Evolutionary conservation across 1,140 invertebrate species (phyloP).

Genomic region (Achroia grisella): DNA sequence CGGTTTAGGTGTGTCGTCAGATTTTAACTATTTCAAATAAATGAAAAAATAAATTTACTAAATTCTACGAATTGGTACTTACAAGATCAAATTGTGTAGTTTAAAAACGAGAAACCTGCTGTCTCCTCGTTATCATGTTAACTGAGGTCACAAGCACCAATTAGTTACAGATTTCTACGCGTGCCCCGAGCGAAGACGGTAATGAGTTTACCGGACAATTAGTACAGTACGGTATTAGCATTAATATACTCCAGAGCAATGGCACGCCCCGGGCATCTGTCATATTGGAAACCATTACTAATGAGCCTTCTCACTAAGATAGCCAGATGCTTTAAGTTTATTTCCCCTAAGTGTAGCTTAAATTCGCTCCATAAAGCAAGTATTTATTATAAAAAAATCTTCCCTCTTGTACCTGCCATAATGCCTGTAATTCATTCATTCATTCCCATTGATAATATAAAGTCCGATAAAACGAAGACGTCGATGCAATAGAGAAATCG

Average conservation of each 20-base stretch:
- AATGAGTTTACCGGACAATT: constrained; percentile 66
- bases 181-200: constrained; percentile 26
- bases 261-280: constrained; percentile 24
- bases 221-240: constrained; percentile 49
- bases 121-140: background rate
- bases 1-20: no score
- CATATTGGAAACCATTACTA: constrained; percentile 7
- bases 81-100: background rate
- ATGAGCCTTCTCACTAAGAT: background rate
- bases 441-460: no score
- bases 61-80: no score
- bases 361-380: background rate
- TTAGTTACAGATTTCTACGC: constrained; percentile 33
- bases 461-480: no score
- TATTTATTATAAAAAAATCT: no score
- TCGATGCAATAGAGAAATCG: no score
- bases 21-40: no score
- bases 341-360: background rate
- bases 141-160: constrained; percentile 15
- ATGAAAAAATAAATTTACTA: no score
- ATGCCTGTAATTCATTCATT: no score
- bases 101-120: background rate
- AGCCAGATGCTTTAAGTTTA: no score
- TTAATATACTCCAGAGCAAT: constrained; percentile 52
- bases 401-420: no score